phyloP scores from a whole-genome alignment of 2,113 vertebrate species.

The Corvus moneduloides region DNA sequence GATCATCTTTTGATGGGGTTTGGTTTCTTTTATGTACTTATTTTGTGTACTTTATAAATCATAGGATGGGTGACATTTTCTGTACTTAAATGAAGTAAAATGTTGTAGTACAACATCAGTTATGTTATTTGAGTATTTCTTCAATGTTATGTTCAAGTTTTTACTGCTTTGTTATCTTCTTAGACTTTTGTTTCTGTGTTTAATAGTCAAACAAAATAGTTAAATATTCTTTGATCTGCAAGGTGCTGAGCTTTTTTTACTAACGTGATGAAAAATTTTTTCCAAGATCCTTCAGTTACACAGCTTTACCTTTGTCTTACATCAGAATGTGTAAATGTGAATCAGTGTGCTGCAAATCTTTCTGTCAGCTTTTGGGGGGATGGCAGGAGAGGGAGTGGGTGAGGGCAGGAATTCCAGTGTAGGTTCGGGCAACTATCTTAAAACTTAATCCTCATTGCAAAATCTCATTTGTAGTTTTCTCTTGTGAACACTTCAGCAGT shows the following conservation, averaged over 20 bases:
- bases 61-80: slow-evolving; percentile 54
- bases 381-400: background rate
- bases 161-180: background rate
- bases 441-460: background rate
- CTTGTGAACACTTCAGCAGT: background rate
- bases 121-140: slow-evolving; percentile 44
- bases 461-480: background rate
- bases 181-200: background rate
- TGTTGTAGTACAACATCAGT: slow-evolving; percentile 26
- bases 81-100: slow-evolving; percentile 71
- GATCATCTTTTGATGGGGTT: slow-evolving; percentile 51
- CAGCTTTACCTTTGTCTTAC: background rate
- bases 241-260: slow-evolving; percentile 27
- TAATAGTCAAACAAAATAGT: background rate
- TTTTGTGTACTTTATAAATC: slow-evolving; percentile 69
- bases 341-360: background rate
- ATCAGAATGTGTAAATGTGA: background rate
- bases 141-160: slow-evolving; percentile 1
- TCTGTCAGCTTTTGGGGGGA: background rate
- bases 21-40: slow-evolving; percentile 66
- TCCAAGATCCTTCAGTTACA: background rate
- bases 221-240: background rate
- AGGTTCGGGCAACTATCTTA: background rate
- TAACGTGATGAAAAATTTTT: background rate
- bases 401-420: background rate